Evolutionary conservation across 2,797 vertebrate species (phyloP), one percentile per base, ranked within the genome.

Genomic region (Yasuhikotakia modesta): DNA sequence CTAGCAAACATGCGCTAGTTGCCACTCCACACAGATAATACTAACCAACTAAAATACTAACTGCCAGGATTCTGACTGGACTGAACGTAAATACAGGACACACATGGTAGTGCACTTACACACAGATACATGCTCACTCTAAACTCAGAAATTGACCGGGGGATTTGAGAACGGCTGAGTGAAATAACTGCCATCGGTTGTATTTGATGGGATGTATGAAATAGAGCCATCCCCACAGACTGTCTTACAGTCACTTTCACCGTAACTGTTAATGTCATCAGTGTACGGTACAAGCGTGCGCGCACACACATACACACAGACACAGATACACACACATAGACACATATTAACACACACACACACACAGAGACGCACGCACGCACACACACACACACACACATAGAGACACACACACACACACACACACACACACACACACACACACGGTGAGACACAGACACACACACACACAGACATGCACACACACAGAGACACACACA

Each of bases 111-210:
- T 70, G 53, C 39, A 66, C 68, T 71, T 58, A 53, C 3, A 48
- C n/a, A 39, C 73, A 65, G 13, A 46, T 57, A 57, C 68, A 43
- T n/a, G 65, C 69, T 48, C 32, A 73, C 55, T 48, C 53, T 70
- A 21, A 58, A n/a, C 57, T 10, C 21, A 78, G 55, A 64, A 74
- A 66, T 61, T 52, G n/a, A 70, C 43, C 43, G 61, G 24, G 66
- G 74, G 39, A 76, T 60, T 75, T 73, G 55, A 73, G 45, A 71
- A 73, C 76, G 57, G 35, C 48, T 14, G 45, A 70, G 57, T 16
- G 45, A 3, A 75, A 30, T 1, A 35, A 70, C 58, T 57, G 32
- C 50, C 30, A 80, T 24, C 5, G 6, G 71, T 48, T 61, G 30
- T 53, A 55, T 73, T 81, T 79, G 43, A 32, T 70, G 24, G 21